These are phyloP conservation scores for Melanotaenia boesemani DNA, from an alignment of 2,797 vertebrate species.

Conservation along the genomic window DNA sequence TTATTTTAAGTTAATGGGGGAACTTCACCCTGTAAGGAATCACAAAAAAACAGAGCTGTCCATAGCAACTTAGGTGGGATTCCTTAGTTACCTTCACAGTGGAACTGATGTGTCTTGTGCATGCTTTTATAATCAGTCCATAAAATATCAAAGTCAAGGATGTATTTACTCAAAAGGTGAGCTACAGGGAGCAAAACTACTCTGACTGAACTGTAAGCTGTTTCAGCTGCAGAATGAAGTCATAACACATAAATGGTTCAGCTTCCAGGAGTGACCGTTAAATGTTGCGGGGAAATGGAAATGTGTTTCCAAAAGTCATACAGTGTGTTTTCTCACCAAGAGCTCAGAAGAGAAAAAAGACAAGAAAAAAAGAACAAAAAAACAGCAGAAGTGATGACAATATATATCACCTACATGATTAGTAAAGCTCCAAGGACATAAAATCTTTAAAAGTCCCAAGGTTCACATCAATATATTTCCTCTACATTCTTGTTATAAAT, in stretches of 20 bases:
- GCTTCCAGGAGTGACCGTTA: slow-evolving; percentile 24
- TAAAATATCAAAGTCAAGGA: slow-evolving; percentile 50
- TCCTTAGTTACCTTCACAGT: slow-evolving; percentile 9
- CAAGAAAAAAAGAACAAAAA: neutral
- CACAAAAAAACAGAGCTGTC: neutral
- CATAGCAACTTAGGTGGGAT: neutral
- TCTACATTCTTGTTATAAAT: neutral
- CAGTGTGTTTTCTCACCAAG: slow-evolving; percentile 15
- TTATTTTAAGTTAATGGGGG: neutral
- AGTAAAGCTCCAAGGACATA: too few species aligned
- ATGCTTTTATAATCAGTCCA: slow-evolving; percentile 48
- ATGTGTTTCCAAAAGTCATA: slow-evolving; percentile 4
- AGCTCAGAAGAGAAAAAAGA: neutral
- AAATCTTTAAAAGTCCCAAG: neutral
- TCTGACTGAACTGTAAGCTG: slow-evolving; percentile 24
- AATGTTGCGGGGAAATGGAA: slow-evolving; percentile 28
- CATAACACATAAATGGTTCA: slow-evolving; percentile 29
- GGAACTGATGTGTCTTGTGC: slow-evolving; percentile 28
- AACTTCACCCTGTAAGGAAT: neutral
- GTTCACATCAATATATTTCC: neutral
- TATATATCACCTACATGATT: too few species aligned
- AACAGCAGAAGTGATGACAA: neutral
- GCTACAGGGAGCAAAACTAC: slow-evolving; percentile 18
- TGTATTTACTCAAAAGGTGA: slow-evolving; percentile 30
- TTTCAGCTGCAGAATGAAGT: slow-evolving; percentile 47